Percentiles rank a stretch among this genome's conserved stretches.
These are phyloP conservation scores for Reinhardtius hippoglossoides DNA, from an alignment of 2,113 vertebrate species.

Conservation along the genomic window DNA sequence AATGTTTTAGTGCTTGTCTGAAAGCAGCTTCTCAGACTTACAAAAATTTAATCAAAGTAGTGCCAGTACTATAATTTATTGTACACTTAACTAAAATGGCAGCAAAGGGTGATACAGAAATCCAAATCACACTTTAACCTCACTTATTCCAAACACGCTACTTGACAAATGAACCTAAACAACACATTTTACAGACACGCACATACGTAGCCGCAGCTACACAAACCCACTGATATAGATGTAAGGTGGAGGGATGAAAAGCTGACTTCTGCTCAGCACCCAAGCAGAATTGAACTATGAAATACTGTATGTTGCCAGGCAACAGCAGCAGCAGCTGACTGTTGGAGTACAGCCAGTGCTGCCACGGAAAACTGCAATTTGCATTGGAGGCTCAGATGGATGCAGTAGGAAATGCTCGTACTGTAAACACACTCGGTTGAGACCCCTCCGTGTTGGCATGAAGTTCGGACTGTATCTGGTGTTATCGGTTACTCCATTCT, in stretches of 20 bases:
- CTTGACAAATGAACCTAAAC: not conserved
- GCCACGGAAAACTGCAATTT: conserved; percentile 76
- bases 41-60: not conserved
- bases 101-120: not conserved
- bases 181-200: not conserved
- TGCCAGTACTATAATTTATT: not conserved
- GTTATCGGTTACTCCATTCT: not conserved
- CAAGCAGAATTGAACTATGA: conserved; percentile 79
- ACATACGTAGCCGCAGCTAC: conserved; percentile 3
- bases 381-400: conserved; percentile 64
- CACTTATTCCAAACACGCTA: not conserved
- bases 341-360: conserved; percentile 77
- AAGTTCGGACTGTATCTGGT: not conserved
- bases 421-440: conserved; percentile 12
- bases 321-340: conserved; percentile 84
- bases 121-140: not conserved
- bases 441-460: not conserved
- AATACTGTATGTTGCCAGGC: conserved; percentile 85
- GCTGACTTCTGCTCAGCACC: conserved; percentile 75
- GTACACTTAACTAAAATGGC: not conserved
- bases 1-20: not conserved
- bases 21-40: not conserved
- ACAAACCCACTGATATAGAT: conserved; percentile 25
- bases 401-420: conserved; percentile 37
- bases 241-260: conserved; percentile 58